Evolutionary conservation across 1,140 invertebrate species (phyloP).

Genomic region (Octopus bimaculoides): DNA sequence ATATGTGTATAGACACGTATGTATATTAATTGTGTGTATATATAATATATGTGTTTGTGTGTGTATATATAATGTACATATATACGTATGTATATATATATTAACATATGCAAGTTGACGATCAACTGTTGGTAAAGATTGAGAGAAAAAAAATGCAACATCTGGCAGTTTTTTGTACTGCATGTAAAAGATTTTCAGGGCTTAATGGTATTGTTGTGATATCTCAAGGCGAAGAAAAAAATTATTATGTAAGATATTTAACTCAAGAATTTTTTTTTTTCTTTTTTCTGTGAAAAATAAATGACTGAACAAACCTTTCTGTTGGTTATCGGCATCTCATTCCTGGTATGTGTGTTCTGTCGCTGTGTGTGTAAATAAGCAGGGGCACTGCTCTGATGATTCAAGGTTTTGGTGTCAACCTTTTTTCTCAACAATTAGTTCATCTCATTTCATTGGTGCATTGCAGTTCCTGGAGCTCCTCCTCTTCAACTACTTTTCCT

Average conservation of each 20-base stretch:
- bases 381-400: slow-evolving; percentile 11
- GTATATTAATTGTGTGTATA: too few species aligned
- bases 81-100: too few species aligned
- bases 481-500: background rate
- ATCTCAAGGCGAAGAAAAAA: slow-evolving; percentile 8
- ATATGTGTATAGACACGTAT: too few species aligned
- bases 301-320: slow-evolving; percentile 10
- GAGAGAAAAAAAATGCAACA: background rate
- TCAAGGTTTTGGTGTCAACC: slow-evolving; percentile 29
- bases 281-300: slow-evolving; percentile 14
- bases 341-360: slow-evolving; percentile 22
- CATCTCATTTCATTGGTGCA: slow-evolving; percentile 13
- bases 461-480: slow-evolving; percentile 9
- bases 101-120: too few species aligned
- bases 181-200: slow-evolving; percentile 7
- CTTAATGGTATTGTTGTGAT: slow-evolving; percentile 13
- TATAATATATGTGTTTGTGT: too few species aligned
- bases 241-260: slow-evolving; percentile 11
- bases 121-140: too few species aligned
- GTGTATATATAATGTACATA: too few species aligned
- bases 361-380: slow-evolving; percentile 6
- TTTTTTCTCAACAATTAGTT: slow-evolving; percentile 2
- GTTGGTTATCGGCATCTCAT: slow-evolving; percentile 27
- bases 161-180: slow-evolving; percentile 14
- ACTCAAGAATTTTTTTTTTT: slow-evolving; percentile 1